Evolutionary conservation across 2,113 vertebrate species (phyloP).

Genomic region (Herpetotheres cachinnans): DNA sequence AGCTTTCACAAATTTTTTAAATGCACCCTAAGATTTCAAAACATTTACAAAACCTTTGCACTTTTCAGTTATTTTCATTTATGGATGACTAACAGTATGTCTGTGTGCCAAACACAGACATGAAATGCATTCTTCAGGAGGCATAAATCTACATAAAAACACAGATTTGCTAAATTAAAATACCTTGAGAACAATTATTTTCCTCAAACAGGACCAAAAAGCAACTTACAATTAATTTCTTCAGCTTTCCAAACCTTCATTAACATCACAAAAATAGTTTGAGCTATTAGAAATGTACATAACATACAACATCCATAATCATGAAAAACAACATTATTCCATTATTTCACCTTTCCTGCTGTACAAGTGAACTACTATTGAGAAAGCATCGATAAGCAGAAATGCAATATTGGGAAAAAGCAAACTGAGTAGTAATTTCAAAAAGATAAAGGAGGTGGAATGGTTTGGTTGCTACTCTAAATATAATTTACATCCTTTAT

Average conservation of each 20-base stretch:
- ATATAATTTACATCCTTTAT: neutral
- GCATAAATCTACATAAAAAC: neutral
- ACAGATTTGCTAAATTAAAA: neutral
- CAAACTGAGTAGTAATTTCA: neutral
- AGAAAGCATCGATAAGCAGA: neutral
- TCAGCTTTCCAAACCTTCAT: neutral
- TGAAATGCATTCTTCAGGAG: neutral
- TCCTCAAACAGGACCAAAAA: neutral
- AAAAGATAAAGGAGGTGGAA: neutral
- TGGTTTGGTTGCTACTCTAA: neutral
- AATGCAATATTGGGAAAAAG: neutral
- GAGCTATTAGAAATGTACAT: neutral
- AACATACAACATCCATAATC: neutral
- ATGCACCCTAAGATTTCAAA: neutral
- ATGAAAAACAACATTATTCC: neutral
- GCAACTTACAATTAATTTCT: neutral
- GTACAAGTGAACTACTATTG: neutral
- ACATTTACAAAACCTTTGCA: neutral
- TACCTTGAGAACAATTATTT: neutral
- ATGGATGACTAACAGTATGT: neutral
- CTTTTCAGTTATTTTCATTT: constrained; percentile 9
- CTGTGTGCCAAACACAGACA: neutral
- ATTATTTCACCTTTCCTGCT: neutral
- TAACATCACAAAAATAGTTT: neutral
- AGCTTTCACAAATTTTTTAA: neutral